Evolutionary conservation across 2,113 vertebrate species (phyloP).

Genomic region (Amblyopsis rosae): DNA sequence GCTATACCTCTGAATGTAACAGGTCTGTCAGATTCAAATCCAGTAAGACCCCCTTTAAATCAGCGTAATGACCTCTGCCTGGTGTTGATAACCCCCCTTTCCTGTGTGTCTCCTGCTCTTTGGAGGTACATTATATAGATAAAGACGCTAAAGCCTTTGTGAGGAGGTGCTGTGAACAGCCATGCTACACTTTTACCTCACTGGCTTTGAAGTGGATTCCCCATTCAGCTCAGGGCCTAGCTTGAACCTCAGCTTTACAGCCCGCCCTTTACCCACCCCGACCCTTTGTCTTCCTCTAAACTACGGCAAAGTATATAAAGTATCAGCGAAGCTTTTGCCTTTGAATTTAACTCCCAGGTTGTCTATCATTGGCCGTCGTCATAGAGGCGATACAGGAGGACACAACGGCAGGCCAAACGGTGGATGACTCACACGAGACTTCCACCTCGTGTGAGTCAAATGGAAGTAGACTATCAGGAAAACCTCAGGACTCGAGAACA

Average conservation of each 20-base stretch:
- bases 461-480: conserved; percentile 35
- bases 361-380: conserved; percentile 37
- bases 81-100: conserved; percentile 54
- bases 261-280: neutral
- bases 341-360: conserved; percentile 41
- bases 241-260: conserved; percentile 26
- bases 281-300: conserved; percentile 23
- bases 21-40: too few relatives aligned
- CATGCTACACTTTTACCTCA: conserved; percentile 36
- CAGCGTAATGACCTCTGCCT: conserved; percentile 63
- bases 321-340: conserved; percentile 40
- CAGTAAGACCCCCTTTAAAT: neutral
- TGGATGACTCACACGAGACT: conserved; percentile 30
- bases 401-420: conserved; percentile 24
- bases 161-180: conserved; percentile 40
- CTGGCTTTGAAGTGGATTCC: conserved; percentile 65
- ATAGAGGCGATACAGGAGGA: conserved; percentile 31
- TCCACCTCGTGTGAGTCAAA: conserved; percentile 45
- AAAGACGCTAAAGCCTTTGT: conserved; percentile 61
- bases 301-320: conserved; percentile 31
- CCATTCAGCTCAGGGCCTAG: conserved; percentile 62
- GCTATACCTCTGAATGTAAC: too few relatives aligned
- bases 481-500: conserved; percentile 30
- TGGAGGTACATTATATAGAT: conserved; percentile 42
- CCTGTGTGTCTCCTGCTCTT: conserved; percentile 46